Evolutionary conservation across 2,113 vertebrate species (phyloP).

Genomic region (Lucifuga dentata): DNA sequence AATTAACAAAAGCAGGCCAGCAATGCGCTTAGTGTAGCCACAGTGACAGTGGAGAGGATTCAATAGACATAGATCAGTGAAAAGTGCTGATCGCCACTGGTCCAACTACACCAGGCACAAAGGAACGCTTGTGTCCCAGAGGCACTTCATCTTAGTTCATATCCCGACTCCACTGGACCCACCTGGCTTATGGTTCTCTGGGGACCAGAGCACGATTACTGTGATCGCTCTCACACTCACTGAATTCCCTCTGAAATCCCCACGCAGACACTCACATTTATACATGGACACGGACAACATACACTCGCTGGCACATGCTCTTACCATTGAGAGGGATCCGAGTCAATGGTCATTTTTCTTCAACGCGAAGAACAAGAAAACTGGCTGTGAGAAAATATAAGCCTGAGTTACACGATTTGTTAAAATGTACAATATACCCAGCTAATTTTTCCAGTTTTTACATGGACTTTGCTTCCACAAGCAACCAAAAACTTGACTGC

Average conservation of each 20-base stretch:
- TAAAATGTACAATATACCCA: not conserved
- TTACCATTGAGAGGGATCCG: conserved; percentile 61
- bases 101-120: conserved; percentile 68
- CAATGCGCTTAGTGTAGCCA: conserved; percentile 52
- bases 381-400: conserved; percentile 75
- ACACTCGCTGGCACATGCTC: conserved; percentile 28
- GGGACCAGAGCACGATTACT: conserved; percentile 67
- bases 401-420: conserved; percentile 12
- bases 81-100: conserved; percentile 61
- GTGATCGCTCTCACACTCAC: conserved; percentile 55
- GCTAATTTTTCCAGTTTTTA: no score
- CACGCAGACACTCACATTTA: no score
- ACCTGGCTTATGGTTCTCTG: conserved; percentile 63
- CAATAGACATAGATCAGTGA: conserved; percentile 77
- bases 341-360: conserved; percentile 77
- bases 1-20: conserved; percentile 74
- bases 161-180: conserved; percentile 52
- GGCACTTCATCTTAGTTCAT: conserved; percentile 77
- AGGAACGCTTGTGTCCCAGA: conserved; percentile 61
- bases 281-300: not conserved
- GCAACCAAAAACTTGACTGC: no score
- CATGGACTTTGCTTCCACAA: no score
- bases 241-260: conserved; percentile 20
- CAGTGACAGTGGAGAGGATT: conserved; percentile 69
- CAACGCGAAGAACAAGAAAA: conserved; percentile 84